Base-by-base conservation (phyloP, 2,888 invertebrate genomes). In the Scotopteryx bipunctaria region DNA sequence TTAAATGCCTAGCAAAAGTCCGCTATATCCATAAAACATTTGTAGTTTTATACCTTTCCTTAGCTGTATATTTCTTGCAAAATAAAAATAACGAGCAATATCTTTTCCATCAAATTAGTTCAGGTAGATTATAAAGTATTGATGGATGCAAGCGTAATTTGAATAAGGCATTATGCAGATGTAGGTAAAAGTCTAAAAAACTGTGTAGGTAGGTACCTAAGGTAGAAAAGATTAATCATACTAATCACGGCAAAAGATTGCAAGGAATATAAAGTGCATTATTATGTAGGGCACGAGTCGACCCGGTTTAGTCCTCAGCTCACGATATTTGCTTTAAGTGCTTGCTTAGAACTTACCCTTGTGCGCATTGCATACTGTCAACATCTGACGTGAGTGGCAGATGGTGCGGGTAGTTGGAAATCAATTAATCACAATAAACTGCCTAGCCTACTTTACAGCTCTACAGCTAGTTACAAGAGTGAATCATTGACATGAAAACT, bases 261-360 rank as follows among this genome's bases (percentile, higher is more conserved):
- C 43, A 41, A 56, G 43, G 51, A 64, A 73, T 72, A 72, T 72
- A 69, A 69, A 66, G 29, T 58, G 56, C 69, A 69, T 64, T 54
- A 71, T 61, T 41, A 84, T 81, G 72, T 81, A 81, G 85, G 81
- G 59, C 81, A 66, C 67, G 57, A 69, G 64, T 67, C 71, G 79
- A 78, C 79, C 79, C 69, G 74, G 70, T 78, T 73, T 63, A 47
- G 57, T 60, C 63, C 64, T 68, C n/a, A n/a, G n/a, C n/a, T n/a
- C 70, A 71, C 72, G 64, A 73, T 81, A 71, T 81, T 85, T 82
- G 68, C 76, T 66, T 66, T 71, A 52, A 61, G 63, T 55, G 60
- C 57, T 50, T 19, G 33, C 42, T 31, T 44, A 46, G 40, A 49
- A 47, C 43, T 35, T 58, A 50, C 53, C 38, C 41, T 55, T 46